Conservation (phyloP, 1,140 invertebrate genomes). For the Oppia nitens region DNA sequence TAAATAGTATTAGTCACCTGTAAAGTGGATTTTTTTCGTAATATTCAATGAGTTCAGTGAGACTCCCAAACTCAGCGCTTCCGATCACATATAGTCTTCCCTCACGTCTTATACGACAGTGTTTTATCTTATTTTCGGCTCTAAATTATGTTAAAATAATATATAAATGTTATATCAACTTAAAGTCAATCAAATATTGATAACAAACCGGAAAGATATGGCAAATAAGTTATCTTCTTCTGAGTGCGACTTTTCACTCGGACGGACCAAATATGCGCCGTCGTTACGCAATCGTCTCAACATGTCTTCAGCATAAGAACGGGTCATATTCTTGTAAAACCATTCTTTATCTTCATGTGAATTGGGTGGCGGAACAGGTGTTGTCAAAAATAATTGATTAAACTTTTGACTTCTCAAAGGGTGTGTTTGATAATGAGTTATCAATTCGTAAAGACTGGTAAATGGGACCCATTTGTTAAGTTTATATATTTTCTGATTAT, state of each 20-base stretch:
- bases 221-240: constrained; percentile 59
- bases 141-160: not conserved
- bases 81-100: constrained; percentile 78
- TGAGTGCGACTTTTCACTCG: constrained; percentile 45
- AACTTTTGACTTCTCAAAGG: constrained; percentile 75
- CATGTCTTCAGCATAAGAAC: constrained; percentile 67
- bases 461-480: constrained; percentile 74
- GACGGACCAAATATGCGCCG: constrained; percentile 78
- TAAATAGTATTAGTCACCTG: constrained; percentile 31
- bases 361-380: constrained; percentile 84
- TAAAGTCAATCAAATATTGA: not conserved
- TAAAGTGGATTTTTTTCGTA: constrained; percentile 82
- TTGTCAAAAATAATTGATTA: constrained; percentile 31
- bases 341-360: constrained; percentile 82
- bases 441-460: constrained; percentile 78
- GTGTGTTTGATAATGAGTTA: constrained; percentile 73
- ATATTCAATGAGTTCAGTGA: constrained; percentile 78
- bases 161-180: not conserved
- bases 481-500: constrained; percentile 64
- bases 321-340: constrained; percentile 65
- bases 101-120: constrained; percentile 80
- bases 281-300: constrained; percentile 60
- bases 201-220: constrained; percentile 72
- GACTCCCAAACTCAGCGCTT: constrained; percentile 73
- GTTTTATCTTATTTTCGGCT: constrained; percentile 68